Evolutionary conservation across 2,113 vertebrate genomes (phyloP).

Genomic region (Corythaixoides concolor): DNA sequence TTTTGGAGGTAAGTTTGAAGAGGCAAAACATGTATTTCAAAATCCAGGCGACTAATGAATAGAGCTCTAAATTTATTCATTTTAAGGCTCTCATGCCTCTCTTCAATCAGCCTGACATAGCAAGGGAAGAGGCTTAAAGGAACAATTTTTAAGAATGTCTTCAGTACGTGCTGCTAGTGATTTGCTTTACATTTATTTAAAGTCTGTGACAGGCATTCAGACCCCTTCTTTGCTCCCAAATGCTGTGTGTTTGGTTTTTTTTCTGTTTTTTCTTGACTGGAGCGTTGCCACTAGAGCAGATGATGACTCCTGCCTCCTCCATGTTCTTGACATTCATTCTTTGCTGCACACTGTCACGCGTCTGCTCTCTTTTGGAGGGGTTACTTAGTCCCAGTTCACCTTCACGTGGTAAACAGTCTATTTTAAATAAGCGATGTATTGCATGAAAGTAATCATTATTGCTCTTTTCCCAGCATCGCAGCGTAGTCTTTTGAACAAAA

Average conservation of each 20-base stretch:
- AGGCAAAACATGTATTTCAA: neutral
- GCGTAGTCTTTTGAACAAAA: neutral
- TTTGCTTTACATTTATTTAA: neutral
- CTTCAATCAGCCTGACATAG: neutral
- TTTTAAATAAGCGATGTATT: neutral
- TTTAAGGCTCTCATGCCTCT: neutral
- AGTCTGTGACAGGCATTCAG: neutral
- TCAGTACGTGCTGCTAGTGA: neutral
- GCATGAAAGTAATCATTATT: neutral
- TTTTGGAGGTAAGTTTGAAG: neutral
- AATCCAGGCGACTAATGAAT: neutral
- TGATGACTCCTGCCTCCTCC: neutral
- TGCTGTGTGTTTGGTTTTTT: neutral
- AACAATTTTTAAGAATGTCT: neutral
- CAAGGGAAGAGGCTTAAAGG: neutral
- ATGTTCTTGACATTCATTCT: neutral
- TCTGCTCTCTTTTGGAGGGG: neutral
- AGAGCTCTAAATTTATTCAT: neutral
- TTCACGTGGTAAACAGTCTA: neutral
- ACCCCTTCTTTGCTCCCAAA: neutral
- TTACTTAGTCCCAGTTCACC: neutral
- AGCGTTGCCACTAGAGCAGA: neutral
- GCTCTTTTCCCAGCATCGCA: neutral
- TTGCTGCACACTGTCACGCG: neutral
- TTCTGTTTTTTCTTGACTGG: neutral